Base-by-base conservation (phyloP, 1,140 invertebrate genomes). In the Dreissena polymorpha region DNA sequence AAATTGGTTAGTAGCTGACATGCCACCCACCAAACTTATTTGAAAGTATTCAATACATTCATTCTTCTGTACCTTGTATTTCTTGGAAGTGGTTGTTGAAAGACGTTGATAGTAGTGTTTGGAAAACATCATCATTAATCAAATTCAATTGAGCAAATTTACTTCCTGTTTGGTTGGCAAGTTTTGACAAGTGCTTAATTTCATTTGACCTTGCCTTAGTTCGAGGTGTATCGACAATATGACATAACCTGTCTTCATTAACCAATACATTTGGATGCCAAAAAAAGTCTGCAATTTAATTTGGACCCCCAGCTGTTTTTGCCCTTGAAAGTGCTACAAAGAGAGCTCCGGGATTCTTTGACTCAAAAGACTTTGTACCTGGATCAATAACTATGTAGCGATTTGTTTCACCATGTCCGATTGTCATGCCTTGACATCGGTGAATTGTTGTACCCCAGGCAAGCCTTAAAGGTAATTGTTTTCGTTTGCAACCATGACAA, bases 381-480 rank as follows among this genome's bases (percentile, higher is more conserved):
- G 86, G 86, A 69, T 85, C 68, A 12, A 85, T 88, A 10, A 86
- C 60, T 65, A 88, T 88, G 27, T 80, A 85, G 63, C 72, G 55
- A 29, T 55, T 77, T 7, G 55, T 10, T 21, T 85, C 83, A 18
- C 75, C 76, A 5, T 70, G 18, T 12, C 87, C 87, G 51, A 88
- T 85, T 0, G 87, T 88, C 85, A 88, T 86, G 0, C 87, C 83
- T 78, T 88, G 87, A 27, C 85, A 86, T 14, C 53, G 14, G 57
- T 86, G 87, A 50, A 88, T 86, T 21, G 87, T 86, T 64, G 76
- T 75, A 8, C 55, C 83, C 83, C 85, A 86, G 1, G 85, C 81
- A 29, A 88, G 72, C 3, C 81, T 27, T 18, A 85, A 60, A 39
- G 85, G 85, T 60, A 88, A 60, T 80, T 88, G 86, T 49, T 51